These are phyloP conservation scores for Phaethornis superciliosus DNA, from an alignment of 2,113 vertebrate species.

Conservation along the genomic window DNA sequence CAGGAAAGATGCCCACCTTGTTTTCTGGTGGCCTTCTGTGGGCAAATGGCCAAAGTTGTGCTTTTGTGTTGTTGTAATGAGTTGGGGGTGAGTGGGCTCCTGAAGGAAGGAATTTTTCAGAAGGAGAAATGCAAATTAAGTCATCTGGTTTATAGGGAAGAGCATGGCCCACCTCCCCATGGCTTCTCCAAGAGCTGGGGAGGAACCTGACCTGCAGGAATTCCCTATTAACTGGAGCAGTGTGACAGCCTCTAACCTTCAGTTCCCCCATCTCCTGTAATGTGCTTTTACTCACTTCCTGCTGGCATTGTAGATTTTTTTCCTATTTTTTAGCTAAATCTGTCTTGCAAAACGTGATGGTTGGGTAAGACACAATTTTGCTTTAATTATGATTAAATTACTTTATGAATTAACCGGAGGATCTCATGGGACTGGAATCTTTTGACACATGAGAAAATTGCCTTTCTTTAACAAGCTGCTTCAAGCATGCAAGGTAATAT, in stretches of 20 bases:
- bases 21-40: neutral
- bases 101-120: neutral
- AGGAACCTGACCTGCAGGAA: neutral
- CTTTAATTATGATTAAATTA: slow-evolving; percentile 71
- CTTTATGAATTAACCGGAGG: slow-evolving; percentile 47
- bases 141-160: neutral
- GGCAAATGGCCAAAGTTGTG: accelerated
- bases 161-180: neutral
- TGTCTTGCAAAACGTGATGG: slow-evolving; percentile 37
- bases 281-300: neutral
- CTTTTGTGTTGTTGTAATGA: neutral
- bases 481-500: slow-evolving; percentile 67
- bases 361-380: slow-evolving; percentile 37
- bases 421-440: slow-evolving; percentile 67
- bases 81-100: neutral
- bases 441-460: slow-evolving; percentile 59
- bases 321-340: neutral
- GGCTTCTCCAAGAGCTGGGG: accelerated
- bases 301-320: neutral
- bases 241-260: neutral
- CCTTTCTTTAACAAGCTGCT: slow-evolving; percentile 72
- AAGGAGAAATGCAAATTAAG: neutral
- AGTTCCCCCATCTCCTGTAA: neutral
- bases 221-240: neutral
- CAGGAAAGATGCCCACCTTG: accelerated